Evolutionary conservation across 2,888 invertebrate species (phyloP).

Genomic region (Caenorhabditis macrosperma): DNA sequence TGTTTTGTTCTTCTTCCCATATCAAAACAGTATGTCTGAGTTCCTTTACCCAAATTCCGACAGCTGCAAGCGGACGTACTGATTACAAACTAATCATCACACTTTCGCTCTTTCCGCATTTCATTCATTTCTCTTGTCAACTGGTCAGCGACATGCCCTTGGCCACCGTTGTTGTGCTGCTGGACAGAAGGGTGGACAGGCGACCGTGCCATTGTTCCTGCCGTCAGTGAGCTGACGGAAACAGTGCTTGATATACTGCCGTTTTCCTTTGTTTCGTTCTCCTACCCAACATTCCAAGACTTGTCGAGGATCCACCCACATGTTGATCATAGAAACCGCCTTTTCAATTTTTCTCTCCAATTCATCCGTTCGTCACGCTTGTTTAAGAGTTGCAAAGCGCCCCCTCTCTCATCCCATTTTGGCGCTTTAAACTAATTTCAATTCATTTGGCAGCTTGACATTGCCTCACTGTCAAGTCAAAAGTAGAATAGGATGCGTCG

Average conservation of each 20-base stretch:
- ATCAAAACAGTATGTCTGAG: conserved; percentile 21
- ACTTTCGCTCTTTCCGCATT: neutral
- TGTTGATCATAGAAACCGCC: neutral
- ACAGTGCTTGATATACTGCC: conserved; percentile 54
- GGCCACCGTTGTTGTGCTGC: conserved; percentile 40
- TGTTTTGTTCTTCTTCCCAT: conserved; percentile 30
- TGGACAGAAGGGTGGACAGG: conserved; percentile 1
- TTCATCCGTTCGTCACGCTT: conserved; percentile 7
- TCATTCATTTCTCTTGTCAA: conserved; percentile 7
- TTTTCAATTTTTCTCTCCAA: neutral
- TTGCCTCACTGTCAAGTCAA: conserved; percentile 45
- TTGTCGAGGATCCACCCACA: conserved; percentile 8
- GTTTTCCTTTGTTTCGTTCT: conserved; percentile 16
- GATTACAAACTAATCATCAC: neutral
- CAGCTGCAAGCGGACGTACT: neutral
- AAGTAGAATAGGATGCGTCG: conserved; percentile 53
- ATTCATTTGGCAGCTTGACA: conserved; percentile 52
- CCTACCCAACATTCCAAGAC: neutral
- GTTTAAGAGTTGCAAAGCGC: conserved; percentile 3
- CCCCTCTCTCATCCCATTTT: neutral
- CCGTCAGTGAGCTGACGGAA: conserved; percentile 39
- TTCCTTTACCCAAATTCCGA: conserved; percentile 22
- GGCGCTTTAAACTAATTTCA: conserved; percentile 25
- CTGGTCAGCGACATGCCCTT: conserved; percentile 18
- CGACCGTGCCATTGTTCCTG: conserved; percentile 53